Percentiles rank a stretch among this genome's conserved stretches.
phyloP scores from a whole-genome alignment of 64 coral and sea anemone species.

The Dendronephthya gigantea region DNA sequence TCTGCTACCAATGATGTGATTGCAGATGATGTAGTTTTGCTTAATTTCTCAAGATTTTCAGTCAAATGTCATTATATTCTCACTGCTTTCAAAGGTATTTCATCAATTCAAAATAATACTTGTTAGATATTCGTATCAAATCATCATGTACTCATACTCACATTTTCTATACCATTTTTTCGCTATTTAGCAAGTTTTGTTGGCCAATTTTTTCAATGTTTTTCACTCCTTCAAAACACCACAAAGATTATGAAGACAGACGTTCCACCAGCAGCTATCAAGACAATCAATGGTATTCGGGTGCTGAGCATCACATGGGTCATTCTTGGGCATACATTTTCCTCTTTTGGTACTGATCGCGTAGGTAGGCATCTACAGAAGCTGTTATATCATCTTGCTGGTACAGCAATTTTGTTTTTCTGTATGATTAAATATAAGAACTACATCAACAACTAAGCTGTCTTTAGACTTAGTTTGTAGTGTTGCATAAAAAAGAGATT shows the following conservation, averaged over 20 bases:
- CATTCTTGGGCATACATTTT: constrained; percentile 46
- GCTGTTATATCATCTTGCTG: no score
- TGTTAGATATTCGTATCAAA: no score
- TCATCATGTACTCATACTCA: background rate
- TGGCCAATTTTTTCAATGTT: constrained; percentile 32
- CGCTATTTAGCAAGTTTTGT: constrained; percentile 4
- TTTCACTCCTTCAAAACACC: constrained; percentile 57
- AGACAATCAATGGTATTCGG: constrained; percentile 56
- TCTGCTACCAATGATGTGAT: background rate
- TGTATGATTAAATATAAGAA: no score
- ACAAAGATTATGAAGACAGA: constrained; percentile 45
- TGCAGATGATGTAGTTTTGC: background rate
- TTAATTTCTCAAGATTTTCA: background rate
- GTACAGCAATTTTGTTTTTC: no score
- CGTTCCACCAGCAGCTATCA: constrained; percentile 39
- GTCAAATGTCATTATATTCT: background rate
- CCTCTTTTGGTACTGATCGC: background rate
- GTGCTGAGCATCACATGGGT: constrained; percentile 61
- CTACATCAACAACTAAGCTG: no score
- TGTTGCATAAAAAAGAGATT: background rate
- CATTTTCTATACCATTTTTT: background rate
- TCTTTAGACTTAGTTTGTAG: background rate
- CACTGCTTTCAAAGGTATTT: background rate
- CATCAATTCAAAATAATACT: no score
- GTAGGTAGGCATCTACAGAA: background rate